Conservation (phyloP, 2,888 invertebrate species). For the Ecliptopera silaceata region DNA sequence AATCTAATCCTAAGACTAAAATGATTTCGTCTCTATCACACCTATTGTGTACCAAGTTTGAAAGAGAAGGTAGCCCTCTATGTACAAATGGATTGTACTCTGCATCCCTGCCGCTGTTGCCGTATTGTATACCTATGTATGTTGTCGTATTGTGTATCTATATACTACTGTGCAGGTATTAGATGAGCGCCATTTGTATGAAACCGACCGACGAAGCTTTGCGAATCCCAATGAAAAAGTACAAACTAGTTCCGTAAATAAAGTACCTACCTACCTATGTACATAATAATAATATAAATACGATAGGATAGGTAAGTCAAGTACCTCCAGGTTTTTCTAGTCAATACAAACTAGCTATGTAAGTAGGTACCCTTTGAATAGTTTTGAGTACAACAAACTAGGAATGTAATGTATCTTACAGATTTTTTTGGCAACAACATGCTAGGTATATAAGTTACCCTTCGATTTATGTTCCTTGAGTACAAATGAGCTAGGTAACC, state of each 20-base stretch:
- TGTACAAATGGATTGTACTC: conserved; percentile 21
- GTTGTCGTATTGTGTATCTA: neutral
- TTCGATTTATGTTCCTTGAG: too few species aligned
- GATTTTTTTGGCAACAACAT: too few species aligned
- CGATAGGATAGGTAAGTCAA: too few species aligned
- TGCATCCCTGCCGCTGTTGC: conserved; percentile 7
- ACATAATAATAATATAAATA: too few species aligned
- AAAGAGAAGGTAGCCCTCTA: conserved; percentile 21
- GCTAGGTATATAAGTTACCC: too few species aligned
- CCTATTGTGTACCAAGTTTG: conserved; percentile 1
- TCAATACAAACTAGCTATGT: too few species aligned
- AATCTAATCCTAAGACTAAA: neutral
- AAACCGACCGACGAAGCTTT: neutral
- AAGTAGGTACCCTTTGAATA: too few species aligned
- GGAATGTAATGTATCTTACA: too few species aligned
- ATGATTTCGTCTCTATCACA: conserved; percentile 17
- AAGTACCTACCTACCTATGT: neutral
- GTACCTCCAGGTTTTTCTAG: too few species aligned
- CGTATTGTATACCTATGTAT: neutral
- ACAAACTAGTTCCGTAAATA: neutral
- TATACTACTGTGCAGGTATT: conserved; percentile 14
- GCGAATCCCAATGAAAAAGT: conserved; percentile 4
- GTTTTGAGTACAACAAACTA: too few species aligned
- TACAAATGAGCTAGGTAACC: too few species aligned
- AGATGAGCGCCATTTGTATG: conserved; percentile 1